These are phyloP conservation scores for Tinamus guttatus DNA, from an alignment of 2,113 vertebrate species.

Conservation along the genomic window DNA sequence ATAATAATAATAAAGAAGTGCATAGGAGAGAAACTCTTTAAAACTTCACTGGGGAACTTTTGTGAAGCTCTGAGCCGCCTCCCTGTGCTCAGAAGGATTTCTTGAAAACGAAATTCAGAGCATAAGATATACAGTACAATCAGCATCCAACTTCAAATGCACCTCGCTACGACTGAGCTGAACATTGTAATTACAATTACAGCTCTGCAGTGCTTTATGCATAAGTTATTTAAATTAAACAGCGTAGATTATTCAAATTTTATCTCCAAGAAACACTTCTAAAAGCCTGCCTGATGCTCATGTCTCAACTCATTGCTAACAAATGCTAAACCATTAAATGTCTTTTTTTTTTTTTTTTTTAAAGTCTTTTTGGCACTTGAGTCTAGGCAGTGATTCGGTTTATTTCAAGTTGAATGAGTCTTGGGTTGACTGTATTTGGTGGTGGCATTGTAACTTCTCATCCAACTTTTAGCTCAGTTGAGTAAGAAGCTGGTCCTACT, in stretches of 20 bases:
- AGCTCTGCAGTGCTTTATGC: slow-evolving; percentile 69
- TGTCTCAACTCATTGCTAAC: slow-evolving; percentile 39
- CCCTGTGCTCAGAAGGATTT: slow-evolving; percentile 63
- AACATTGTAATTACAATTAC: slow-evolving; percentile 79
- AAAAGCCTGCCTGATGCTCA: slow-evolving; percentile 66
- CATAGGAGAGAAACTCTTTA: slow-evolving; percentile 51
- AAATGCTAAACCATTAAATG: slow-evolving; percentile 61
- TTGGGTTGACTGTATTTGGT: slow-evolving; percentile 17
- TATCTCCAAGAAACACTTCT: slow-evolving; percentile 79
- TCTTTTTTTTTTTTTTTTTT: not conserved
- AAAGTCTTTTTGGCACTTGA: slow-evolving; percentile 6
- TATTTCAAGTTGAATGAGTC: slow-evolving; percentile 41
- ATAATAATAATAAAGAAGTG: slow-evolving; percentile 36
- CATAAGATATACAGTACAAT: slow-evolving; percentile 51
- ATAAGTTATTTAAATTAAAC: slow-evolving; percentile 83
- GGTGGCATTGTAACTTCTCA: not conserved
- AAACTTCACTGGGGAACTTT: slow-evolving; percentile 72
- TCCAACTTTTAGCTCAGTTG: not conserved
- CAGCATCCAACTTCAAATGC: slow-evolving; percentile 73
- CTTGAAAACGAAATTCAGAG: slow-evolving; percentile 62
- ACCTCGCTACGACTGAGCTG: slow-evolving; percentile 41
- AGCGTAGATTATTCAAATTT: slow-evolving; percentile 80
- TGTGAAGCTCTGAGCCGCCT: slow-evolving; percentile 63
- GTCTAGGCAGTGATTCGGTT: not conserved
- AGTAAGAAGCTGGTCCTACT: not conserved